A percentile compares a stretch with the other conserved stretches of the same genome.
These are phyloP conservation scores for Laodelphax striatellus DNA, from an alignment of 1,140 invertebrate species.

Conservation along the genomic window DNA sequence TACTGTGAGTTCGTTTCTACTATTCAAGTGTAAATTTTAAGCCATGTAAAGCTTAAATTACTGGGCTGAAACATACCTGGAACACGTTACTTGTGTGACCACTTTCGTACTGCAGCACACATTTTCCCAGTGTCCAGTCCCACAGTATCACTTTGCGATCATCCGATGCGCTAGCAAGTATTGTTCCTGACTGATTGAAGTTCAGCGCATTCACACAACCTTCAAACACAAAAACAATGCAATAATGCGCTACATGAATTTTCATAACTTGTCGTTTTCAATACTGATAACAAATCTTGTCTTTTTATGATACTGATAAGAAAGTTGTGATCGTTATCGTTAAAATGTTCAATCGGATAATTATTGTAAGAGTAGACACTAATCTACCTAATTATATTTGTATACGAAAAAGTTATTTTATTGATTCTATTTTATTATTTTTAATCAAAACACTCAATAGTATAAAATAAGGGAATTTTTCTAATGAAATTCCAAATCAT, in stretches of 20 bases:
- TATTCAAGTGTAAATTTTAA: too few relatives aligned
- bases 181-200: constrained; percentile 68
- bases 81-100: constrained; percentile 83
- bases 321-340: constrained; percentile 3
- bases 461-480: too few relatives aligned
- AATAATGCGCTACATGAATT: constrained; percentile 3
- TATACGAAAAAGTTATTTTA: too few relatives aligned
- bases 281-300: too few relatives aligned
- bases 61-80: constrained; percentile 59
- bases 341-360: neutral
- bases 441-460: too few relatives aligned
- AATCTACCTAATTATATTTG: too few relatives aligned
- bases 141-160: constrained; percentile 76
- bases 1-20: too few relatives aligned
- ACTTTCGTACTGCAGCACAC: constrained; percentile 51
- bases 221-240: constrained; percentile 1
- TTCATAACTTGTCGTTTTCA: too few relatives aligned
- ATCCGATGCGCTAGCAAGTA: constrained; percentile 81
- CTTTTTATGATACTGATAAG: too few relatives aligned
- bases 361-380: neutral
- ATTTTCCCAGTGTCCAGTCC: constrained; percentile 73
- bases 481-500: too few relatives aligned
- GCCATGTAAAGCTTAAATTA: too few relatives aligned
- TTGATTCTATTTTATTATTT: too few relatives aligned
- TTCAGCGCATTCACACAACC: constrained; percentile 89